Evolutionary conservation across 2,888 invertebrate species (phyloP).

Genomic region (Sympetrum striolatum): DNA sequence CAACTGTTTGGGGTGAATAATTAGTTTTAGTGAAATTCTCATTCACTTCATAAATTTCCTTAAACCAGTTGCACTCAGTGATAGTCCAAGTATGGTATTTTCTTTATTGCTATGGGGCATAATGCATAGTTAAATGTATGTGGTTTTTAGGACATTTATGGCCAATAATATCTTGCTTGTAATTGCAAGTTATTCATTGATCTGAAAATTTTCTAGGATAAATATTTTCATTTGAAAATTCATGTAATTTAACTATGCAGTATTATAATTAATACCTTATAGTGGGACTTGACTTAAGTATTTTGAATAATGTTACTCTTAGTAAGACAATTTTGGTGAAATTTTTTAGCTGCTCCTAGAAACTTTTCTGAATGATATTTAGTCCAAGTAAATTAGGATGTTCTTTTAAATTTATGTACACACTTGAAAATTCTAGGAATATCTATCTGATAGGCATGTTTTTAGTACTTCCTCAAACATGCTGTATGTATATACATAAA

Average conservation of each 20-base stretch:
- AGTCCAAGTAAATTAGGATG: not conserved
- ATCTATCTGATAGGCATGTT: not conserved
- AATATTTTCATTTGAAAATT: not conserved
- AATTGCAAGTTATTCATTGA: not conserved
- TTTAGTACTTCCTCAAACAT: not conserved
- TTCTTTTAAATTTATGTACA: not conserved
- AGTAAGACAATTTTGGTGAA: not conserved
- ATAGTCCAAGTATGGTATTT: slow-evolving; percentile 2
- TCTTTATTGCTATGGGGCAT: slow-evolving; percentile 13
- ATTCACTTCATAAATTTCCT: not conserved
- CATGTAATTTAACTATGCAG: slow-evolving; percentile 17
- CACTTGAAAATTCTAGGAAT: not conserved
- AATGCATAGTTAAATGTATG: slow-evolving; percentile 30
- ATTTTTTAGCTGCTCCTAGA: not conserved
- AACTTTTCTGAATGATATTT: not conserved
- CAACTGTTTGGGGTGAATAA: not conserved
- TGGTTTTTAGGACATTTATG: not conserved
- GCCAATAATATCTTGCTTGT: not conserved
- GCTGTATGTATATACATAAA: not conserved
- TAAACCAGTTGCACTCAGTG: not conserved
- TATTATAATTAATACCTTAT: not conserved
- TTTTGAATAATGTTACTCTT: not conserved
- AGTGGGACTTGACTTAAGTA: not conserved
- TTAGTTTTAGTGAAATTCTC: not conserved
- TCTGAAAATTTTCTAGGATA: not conserved